These are phyloP conservation scores for Myotis daubentonii DNA, from an alignment of 2,797 vertebrate genomes.

Conservation along the genomic window DNA sequence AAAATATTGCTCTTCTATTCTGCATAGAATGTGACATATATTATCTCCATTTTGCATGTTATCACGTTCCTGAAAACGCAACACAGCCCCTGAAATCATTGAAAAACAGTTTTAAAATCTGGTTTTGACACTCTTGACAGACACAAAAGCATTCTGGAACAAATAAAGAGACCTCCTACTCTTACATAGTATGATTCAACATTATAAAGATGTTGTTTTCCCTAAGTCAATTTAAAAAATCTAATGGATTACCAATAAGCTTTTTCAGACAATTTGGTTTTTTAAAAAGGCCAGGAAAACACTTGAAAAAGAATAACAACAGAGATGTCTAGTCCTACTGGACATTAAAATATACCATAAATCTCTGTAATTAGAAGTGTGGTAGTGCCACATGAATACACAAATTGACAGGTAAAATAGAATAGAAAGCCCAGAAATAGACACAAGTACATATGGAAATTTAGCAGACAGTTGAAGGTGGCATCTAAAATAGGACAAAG, in stretches of 20 bases:
- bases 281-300: neutral
- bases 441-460: neutral
- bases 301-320: neutral
- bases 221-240: constrained; percentile 3
- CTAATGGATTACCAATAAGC: neutral
- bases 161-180: neutral
- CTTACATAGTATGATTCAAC: neutral
- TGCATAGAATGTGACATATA: neutral
- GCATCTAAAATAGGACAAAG: neutral
- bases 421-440: neutral
- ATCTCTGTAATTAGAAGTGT: neutral
- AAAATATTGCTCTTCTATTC: neutral
- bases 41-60: neutral
- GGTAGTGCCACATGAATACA: neutral
- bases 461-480: neutral
- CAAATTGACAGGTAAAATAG: neutral
- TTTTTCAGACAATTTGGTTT: constrained; percentile 23
- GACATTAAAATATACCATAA: neutral
- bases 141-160: neutral
- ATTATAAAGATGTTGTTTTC: neutral
- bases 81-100: neutral
- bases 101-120: constrained; percentile 48
- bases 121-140: neutral
- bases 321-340: neutral
- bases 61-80: neutral